Conservation (phyloP, 2,113 vertebrate genomes). For the Barnardius zonarius region DNA sequence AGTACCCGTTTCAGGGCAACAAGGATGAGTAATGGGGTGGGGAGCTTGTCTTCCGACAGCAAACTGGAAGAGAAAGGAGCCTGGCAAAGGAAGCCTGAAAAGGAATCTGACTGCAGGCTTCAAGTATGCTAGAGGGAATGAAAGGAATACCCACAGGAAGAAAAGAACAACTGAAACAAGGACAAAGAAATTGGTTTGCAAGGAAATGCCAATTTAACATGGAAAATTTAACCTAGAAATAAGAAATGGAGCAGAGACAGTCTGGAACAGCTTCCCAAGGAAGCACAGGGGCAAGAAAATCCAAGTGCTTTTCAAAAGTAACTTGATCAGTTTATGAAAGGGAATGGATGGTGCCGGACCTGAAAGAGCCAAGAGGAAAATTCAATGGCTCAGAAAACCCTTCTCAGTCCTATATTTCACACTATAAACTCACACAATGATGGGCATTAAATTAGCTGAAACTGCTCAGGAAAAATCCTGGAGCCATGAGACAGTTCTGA, state of each 20-base stretch:
- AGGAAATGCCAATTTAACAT: slow-evolving; percentile 26
- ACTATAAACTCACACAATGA: not conserved
- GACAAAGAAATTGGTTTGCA: slow-evolving; percentile 29
- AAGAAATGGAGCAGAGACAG: not conserved
- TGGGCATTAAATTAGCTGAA: slow-evolving; percentile 19
- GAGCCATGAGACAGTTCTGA: not conserved
- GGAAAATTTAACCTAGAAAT: slow-evolving; percentile 47
- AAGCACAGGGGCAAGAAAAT: not conserved
- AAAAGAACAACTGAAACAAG: slow-evolving; percentile 19
- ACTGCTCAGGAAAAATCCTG: not conserved
- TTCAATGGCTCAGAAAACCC: slow-evolving; percentile 2
- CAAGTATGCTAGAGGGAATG: not conserved
- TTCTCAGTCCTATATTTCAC: not conserved
- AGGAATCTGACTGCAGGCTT: slow-evolving; percentile 9
- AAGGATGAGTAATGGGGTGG: not conserved
- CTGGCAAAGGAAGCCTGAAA: not conserved
- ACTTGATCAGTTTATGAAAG: slow-evolving; percentile 8
- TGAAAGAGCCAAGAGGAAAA: not conserved
- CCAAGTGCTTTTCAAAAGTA: slow-evolving; percentile 4
- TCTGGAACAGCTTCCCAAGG: not conserved
- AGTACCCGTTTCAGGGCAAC: not conserved
- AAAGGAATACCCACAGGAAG: not conserved
- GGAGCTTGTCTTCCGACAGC: not conserved
- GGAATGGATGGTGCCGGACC: not conserved
- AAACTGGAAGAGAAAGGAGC: not conserved